Base-by-base conservation (phyloP, 2,888 invertebrate species). In the Carpatolechia fugitivella region DNA sequence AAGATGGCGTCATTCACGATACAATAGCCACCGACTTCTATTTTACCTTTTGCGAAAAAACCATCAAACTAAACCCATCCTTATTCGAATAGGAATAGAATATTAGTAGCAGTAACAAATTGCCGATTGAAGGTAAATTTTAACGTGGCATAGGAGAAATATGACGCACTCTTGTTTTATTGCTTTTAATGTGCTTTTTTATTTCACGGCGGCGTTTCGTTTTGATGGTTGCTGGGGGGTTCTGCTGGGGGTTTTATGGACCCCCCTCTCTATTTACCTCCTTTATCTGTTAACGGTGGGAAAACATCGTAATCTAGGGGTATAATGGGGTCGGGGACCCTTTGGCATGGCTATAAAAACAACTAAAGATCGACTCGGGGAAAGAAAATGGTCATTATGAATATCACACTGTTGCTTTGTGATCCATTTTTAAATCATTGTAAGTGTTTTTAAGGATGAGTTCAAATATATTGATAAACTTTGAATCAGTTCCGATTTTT, bases 161-260 rank as follows among this genome's bases (percentile, higher is more conserved):
- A 57, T 54, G 46, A 47, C 50, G 40, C 46, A 49, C 52, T 54
- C 40, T 51, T 54, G 54, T 73, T 73, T 70, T 64, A 72, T 69
- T 62, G 63, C 59, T 53, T 68, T 66, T 73, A 73, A 74, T 74
- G 74, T 59, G 60, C 63, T 64, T 70, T 74, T 74, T 73, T 72
- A 74, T 72, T 72, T 67, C 57, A 60, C 59, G 61, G 61, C 68
- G 61, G 61, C 68, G 62, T 64, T 67, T 63, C 68, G 57, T 60
- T 68, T 70, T 69, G 70, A 71, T 70, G 69, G 63, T 53, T 51
- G 40, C 24, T 54, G 6, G 50, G 50, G 20, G 30, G 47, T 30
- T 13, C 20, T 14, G 51, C 38, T 10, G 47, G 53, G 49, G 36
- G 48, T 33, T 41, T 46, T 29, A 36, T 13, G 20, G 18, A 18